These are phyloP conservation scores for Telenomus remus DNA, from an alignment of 1,140 invertebrate species.

Conservation along the genomic window DNA sequence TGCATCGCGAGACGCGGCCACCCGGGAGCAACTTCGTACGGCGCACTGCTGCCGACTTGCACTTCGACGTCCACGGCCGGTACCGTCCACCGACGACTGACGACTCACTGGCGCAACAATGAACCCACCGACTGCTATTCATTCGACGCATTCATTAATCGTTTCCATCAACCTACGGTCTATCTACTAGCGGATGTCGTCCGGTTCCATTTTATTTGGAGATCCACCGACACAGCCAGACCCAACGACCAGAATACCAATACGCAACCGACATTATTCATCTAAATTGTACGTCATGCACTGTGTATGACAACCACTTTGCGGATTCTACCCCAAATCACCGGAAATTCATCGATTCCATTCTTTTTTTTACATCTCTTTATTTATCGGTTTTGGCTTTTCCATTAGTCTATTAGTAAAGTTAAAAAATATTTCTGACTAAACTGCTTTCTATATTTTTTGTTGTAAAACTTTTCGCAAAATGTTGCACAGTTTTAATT, in stretches of 20 bases:
- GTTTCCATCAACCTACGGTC: slow-evolving; percentile 56
- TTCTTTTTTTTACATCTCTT: neutral
- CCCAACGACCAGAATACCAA: slow-evolving; percentile 6
- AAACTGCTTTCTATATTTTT: too few species aligned
- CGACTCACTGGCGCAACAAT: slow-evolving; percentile 54
- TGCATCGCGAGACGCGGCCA: slow-evolving; percentile 48
- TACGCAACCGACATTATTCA: slow-evolving; percentile 28
- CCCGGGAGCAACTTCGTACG: slow-evolving; percentile 40
- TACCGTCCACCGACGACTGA: slow-evolving; percentile 50
- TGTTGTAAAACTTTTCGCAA: too few species aligned
- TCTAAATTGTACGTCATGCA: slow-evolving; percentile 16
- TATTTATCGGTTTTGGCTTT: too few species aligned
- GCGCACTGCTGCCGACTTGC: slow-evolving; percentile 40
- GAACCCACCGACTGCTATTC: slow-evolving; percentile 45
- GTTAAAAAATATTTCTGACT: too few species aligned
- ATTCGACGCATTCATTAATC: slow-evolving; percentile 52
- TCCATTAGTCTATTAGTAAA: too few species aligned
- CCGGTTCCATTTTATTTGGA: slow-evolving; percentile 57
- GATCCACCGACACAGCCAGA: slow-evolving; percentile 30
- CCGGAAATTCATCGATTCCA: neutral
- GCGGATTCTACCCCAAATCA: slow-evolving; percentile 2
- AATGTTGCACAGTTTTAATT: too few species aligned
- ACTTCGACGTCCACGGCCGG: slow-evolving; percentile 39
- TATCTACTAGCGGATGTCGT: slow-evolving; percentile 53
- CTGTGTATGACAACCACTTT: slow-evolving; percentile 12